Evolutionary conservation across 2,113 vertebrate species (phyloP).

Genomic region (Elachura formosa): DNA sequence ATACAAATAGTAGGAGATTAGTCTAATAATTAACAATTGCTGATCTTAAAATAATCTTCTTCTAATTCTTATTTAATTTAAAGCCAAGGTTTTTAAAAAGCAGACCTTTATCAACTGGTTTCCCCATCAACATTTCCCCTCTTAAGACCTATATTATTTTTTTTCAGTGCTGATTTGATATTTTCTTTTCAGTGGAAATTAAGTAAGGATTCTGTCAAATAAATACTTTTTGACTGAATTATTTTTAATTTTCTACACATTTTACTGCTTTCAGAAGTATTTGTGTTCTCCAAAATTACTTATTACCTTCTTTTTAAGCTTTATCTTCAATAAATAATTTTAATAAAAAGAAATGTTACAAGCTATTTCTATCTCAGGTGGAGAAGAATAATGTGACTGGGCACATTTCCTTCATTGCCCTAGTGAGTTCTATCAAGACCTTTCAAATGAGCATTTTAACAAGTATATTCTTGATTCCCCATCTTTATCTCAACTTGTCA

Average conservation of each 20-base stretch:
- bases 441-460: slow-evolving; percentile 38
- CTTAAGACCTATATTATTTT: background rate
- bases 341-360: background rate
- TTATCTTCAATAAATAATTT: background rate
- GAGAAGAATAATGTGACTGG: background rate
- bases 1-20: background rate
- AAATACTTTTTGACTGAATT: background rate
- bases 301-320: background rate
- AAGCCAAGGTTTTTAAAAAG: background rate
- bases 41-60: background rate
- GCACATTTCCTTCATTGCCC: background rate
- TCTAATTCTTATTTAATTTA: background rate
- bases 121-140: background rate
- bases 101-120: background rate
- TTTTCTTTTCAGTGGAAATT: background rate
- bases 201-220: background rate
- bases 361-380: background rate
- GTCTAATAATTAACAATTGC: background rate
- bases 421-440: background rate
- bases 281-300: background rate
- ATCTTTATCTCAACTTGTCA: slow-evolving; percentile 36
- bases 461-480: slow-evolving; percentile 3
- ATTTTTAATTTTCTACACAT: background rate
- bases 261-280: background rate
- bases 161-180: background rate